phyloP scores from a whole-genome alignment of 1,140 invertebrate genomes.

The Caerostris darwini region DNA sequence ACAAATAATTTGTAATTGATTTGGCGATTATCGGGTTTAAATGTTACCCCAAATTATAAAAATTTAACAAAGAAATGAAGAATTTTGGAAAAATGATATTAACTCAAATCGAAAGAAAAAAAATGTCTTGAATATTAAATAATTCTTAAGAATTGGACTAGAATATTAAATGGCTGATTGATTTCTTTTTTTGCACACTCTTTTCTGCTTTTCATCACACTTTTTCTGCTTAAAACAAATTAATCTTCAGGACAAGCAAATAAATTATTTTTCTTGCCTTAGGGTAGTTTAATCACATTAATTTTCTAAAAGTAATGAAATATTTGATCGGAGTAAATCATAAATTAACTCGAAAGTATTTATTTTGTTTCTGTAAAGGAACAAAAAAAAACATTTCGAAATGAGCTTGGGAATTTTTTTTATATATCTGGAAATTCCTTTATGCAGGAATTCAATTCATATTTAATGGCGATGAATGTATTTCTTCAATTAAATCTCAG shows the following conservation, averaged over 20 bases:
- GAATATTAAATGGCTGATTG: conserved; percentile 9
- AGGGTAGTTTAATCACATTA: not conserved
- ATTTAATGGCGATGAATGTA: not conserved
- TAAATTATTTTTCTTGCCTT: not conserved
- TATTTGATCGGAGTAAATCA: not conserved
- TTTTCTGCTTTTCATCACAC: not conserved
- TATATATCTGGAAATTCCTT: not conserved
- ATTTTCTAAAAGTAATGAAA: conserved; percentile 1
- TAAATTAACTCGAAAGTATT: not conserved
- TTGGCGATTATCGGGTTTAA: too few species aligned
- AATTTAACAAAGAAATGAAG: not conserved
- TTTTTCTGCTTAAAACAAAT: not conserved
- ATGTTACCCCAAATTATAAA: too few species aligned
- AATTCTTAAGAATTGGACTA: not conserved
- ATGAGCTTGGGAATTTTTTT: not conserved
- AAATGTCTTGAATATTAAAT: too few species aligned
- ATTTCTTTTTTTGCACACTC: not conserved
- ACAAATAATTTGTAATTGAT: too few species aligned
- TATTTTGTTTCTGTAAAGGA: not conserved
- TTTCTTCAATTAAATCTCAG: too few species aligned
- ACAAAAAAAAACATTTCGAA: not conserved
- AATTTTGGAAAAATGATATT: too few species aligned
- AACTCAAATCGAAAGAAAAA: too few species aligned
- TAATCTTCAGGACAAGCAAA: conserved; percentile 3
- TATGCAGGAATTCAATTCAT: not conserved